phyloP scores from a whole-genome alignment of 1,140 invertebrate species.

The Drosophila littoralis region DNA sequence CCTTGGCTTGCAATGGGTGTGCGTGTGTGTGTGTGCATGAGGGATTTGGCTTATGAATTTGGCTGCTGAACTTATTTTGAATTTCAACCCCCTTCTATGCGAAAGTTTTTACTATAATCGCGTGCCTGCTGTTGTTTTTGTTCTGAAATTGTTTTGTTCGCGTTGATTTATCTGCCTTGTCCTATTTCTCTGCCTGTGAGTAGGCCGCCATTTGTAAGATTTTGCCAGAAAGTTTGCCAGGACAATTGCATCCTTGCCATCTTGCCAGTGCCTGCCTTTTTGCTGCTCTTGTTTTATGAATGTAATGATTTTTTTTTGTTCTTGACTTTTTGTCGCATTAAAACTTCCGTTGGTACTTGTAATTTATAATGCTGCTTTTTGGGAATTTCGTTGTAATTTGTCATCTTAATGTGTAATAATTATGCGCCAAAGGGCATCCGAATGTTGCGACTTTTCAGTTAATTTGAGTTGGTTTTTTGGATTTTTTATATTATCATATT shows the following conservation, averaged over 20 bases:
- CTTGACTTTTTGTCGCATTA: conserved; percentile 81
- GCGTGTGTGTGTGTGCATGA: conserved; percentile 16
- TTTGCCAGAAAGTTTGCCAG: conserved; percentile 76
- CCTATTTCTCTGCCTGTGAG: conserved; percentile 49
- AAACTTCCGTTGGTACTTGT: conserved; percentile 78
- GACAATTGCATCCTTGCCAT: conserved; percentile 59
- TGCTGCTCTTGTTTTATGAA: conserved; percentile 51
- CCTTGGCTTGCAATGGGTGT: conserved; percentile 24
- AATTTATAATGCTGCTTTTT: conserved; percentile 79
- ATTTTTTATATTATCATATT: conserved; percentile 6
- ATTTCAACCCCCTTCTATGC: conserved; percentile 67
- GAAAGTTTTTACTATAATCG: conserved; percentile 62
- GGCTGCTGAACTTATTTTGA: conserved; percentile 60
- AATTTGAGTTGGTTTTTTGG: conserved; percentile 32
- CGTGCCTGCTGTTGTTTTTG: conserved; percentile 45
- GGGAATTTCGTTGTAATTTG: conserved; percentile 70
- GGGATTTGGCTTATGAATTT: conserved; percentile 46
- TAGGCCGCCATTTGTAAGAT: conserved; percentile 79
- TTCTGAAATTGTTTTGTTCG: conserved; percentile 68
- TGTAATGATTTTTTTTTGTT: conserved; percentile 52
- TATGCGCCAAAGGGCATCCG: conserved; percentile 61
- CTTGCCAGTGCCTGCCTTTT: conserved; percentile 59
- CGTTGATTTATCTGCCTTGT: conserved; percentile 69
- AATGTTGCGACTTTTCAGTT: conserved; percentile 52
- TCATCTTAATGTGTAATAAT: conserved; percentile 79